These are phyloP conservation scores for Theristus sp. DNA, from an alignment of 2,888 invertebrate species.

Conservation along the genomic window DNA sequence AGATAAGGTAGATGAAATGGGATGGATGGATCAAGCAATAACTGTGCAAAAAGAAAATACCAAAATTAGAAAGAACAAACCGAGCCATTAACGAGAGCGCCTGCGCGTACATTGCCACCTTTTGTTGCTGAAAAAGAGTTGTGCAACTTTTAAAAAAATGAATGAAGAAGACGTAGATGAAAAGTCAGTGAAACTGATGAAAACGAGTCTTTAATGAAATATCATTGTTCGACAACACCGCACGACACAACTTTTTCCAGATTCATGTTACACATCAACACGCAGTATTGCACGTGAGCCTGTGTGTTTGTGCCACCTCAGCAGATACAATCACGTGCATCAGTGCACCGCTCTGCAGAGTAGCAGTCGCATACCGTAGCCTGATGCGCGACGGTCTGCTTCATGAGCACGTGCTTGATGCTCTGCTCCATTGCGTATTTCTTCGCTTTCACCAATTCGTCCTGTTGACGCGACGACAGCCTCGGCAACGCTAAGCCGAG, in stretches of 20 bases:
- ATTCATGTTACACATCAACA: no score
- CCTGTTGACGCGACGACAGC: conserved; percentile 65
- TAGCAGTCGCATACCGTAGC: conserved; percentile 44
- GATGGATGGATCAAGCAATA: not conserved
- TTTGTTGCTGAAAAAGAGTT: conserved; percentile 56
- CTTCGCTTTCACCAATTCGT: conserved; percentile 78
- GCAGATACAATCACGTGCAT: not conserved
- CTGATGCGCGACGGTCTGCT: conserved; percentile 94
- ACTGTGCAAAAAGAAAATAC: conserved; percentile 1
- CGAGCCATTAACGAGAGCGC: conserved; percentile 63
- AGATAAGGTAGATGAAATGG: not conserved
- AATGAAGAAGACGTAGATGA: no score
- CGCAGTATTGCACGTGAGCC: no score
- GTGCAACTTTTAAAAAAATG: no score
- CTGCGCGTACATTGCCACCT: conserved; percentile 60
- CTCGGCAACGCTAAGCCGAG: conserved; percentile 72
- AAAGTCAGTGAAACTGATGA: no score
- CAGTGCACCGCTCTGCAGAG: no score
- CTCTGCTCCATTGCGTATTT: conserved; percentile 99
- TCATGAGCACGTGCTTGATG: conserved; percentile 95
- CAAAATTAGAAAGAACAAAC: conserved; percentile 32
- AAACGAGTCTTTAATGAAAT: conserved; percentile 6
- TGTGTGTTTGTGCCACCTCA: not conserved
- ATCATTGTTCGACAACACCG: no score
- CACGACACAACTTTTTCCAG: no score